phyloP scores from a whole-genome alignment of 2,797 vertebrate species.

The Orientallactaga sibirica region DNA sequence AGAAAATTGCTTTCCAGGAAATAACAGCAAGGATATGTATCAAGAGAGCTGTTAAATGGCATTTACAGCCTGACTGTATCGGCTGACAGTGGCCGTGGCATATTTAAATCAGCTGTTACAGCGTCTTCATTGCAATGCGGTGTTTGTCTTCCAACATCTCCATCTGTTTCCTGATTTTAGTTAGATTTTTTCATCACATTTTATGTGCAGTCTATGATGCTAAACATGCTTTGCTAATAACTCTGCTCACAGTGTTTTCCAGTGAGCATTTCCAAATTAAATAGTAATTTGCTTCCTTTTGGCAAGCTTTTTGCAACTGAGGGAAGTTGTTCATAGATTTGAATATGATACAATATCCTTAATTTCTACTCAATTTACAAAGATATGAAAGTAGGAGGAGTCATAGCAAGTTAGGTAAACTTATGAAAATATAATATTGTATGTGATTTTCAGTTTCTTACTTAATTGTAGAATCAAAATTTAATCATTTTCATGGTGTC shows the following conservation, averaged over 20 bases:
- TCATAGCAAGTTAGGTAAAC: not conserved
- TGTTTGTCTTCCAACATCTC: not conserved
- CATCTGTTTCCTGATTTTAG: conserved; percentile 44
- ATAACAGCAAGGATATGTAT: not conserved
- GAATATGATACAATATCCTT: not conserved
- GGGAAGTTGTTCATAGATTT: not conserved
- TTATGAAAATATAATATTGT: not conserved
- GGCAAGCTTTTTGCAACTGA: not conserved
- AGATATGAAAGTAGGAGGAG: not conserved
- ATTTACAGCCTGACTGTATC: not conserved
- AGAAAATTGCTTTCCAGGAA: conserved; percentile 16
- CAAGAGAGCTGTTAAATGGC: conserved; percentile 24
- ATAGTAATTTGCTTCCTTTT: not conserved
- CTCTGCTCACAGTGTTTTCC: not conserved
- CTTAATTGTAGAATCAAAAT: not conserved
- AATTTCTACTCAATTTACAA: not conserved
- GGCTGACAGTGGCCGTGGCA: not conserved
- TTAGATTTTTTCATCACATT: not conserved
- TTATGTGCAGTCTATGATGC: not conserved
- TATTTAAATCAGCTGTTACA: not conserved
- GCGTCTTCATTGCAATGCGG: not conserved
- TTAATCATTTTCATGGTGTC: not conserved
- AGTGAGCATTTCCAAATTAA: conserved; percentile 7
- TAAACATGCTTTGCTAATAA: not conserved
- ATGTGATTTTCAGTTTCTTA: not conserved